Percentiles rank a stretch among this genome's conserved stretches.
Evolutionary conservation across 2,888 invertebrate species (phyloP).

Genomic region (Eristalis intricaria): DNA sequence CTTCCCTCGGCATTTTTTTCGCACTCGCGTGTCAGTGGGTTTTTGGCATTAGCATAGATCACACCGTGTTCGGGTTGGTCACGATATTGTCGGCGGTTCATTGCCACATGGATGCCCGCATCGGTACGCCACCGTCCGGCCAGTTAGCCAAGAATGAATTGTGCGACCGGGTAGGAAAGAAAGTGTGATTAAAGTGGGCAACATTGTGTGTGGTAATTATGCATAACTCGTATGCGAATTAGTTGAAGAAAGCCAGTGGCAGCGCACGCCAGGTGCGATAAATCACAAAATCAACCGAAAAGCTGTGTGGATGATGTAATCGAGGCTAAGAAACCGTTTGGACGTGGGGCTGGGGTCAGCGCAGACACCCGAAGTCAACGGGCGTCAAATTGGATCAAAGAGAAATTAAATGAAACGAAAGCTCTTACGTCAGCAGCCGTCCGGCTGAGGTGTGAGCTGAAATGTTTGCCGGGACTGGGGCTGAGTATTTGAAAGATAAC

Average conservation of each 20-base stretch:
- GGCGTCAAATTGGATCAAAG: not conserved
- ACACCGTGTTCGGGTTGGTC: slow-evolving; percentile 16
- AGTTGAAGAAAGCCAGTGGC: not conserved
- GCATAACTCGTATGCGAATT: slow-evolving; percentile 9
- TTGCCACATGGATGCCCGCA: not conserved
- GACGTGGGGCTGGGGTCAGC: slow-evolving; percentile 1
- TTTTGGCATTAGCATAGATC: slow-evolving; percentile 3
- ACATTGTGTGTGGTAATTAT: slow-evolving; percentile 2
- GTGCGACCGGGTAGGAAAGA: not conserved
- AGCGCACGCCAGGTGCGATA: slow-evolving; percentile 2
- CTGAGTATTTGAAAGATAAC: not conserved
- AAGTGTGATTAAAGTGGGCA: not conserved
- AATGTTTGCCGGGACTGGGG: not conserved
- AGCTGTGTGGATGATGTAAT: slow-evolving; percentile 34
- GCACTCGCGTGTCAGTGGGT: not conserved
- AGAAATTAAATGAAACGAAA: not conserved
- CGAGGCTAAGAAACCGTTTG: not conserved
- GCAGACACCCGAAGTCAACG: not conserved
- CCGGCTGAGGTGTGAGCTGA: not conserved
- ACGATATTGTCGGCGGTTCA: slow-evolving; percentile 29
- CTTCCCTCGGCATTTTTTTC: not conserved
- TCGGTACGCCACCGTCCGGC: not conserved
- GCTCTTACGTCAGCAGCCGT: not conserved
- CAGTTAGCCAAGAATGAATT: not conserved
- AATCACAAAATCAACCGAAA: slow-evolving; percentile 2